Evolutionary conservation across 2,797 vertebrate species (phyloP).

Genomic region (Myotis findleyi): DNA sequence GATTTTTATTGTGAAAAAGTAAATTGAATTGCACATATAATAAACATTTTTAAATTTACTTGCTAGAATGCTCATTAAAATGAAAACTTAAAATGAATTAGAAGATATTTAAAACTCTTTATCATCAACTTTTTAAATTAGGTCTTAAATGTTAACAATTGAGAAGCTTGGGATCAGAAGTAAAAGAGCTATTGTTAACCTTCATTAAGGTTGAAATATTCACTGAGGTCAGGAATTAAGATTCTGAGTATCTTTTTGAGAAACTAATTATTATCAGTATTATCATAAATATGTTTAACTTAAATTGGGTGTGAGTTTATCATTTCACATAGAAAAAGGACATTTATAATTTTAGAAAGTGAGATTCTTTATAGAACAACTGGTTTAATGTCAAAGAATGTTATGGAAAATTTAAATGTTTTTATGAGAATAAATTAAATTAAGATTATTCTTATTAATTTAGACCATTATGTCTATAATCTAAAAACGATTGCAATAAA

Average conservation of each 20-base stretch:
- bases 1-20: background rate
- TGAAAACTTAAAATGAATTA: constrained; percentile 25
- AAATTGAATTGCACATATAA: background rate
- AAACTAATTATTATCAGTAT: background rate
- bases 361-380: background rate
- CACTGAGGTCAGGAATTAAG: background rate
- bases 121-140: background rate
- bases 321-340: background rate
- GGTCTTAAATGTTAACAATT: background rate
- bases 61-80: background rate
- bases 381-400: background rate
- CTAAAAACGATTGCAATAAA: background rate
- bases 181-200: background rate
- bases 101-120: background rate
- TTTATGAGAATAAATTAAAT: background rate
- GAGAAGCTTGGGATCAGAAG: background rate
- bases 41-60: background rate
- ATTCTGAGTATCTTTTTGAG: background rate
- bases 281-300: constrained; percentile 23
- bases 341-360: constrained; percentile 5
- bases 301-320: background rate
- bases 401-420: background rate
- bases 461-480: background rate
- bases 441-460: background rate
- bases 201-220: constrained; percentile 10